These are phyloP conservation scores for Eulithis testata DNA, from an alignment of 2,888 invertebrate species.

Conservation along the genomic window DNA sequence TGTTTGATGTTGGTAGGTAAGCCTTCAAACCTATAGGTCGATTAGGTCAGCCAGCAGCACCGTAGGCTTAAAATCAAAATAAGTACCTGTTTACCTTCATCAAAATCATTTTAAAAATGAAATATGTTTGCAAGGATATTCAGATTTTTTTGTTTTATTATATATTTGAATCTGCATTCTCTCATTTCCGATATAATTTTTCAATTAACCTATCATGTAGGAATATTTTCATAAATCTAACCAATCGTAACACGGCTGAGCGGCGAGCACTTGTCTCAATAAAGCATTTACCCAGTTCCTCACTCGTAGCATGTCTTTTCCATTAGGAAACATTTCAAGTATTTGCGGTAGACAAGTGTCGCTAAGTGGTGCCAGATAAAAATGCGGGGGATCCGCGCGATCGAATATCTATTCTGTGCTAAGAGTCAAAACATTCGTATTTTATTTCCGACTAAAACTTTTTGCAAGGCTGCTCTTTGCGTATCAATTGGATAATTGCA, in stretches of 20 bases:
- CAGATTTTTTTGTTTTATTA: too few species aligned
- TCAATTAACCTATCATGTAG: not conserved
- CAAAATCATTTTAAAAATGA: too few species aligned
- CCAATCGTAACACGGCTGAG: constrained; percentile 65
- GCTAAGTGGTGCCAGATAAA: constrained; percentile 72
- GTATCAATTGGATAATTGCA: too few species aligned
- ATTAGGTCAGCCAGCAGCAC: too few species aligned
- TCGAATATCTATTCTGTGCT: not conserved
- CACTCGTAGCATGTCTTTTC: constrained; percentile 81
- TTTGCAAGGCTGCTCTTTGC: too few species aligned
- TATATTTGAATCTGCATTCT: too few species aligned
- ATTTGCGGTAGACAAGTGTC: constrained; percentile 79
- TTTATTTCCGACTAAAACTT: constrained; percentile 6
- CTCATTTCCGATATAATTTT: too few species aligned
- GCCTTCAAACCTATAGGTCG: too few species aligned
- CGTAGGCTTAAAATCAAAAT: too few species aligned
- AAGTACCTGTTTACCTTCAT: too few species aligned
- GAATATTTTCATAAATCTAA: constrained; percentile 39
- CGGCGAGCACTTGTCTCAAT: constrained; percentile 76
- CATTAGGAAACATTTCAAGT: constrained; percentile 80
- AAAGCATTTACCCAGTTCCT: constrained; percentile 81
- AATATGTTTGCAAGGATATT: too few species aligned
- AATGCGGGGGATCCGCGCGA: constrained; percentile 50
- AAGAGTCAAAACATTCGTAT: constrained; percentile 9
- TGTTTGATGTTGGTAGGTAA: too few species aligned